Conservation (phyloP, 1,140 invertebrate species). For the Hyles euphorbiae region DNA sequence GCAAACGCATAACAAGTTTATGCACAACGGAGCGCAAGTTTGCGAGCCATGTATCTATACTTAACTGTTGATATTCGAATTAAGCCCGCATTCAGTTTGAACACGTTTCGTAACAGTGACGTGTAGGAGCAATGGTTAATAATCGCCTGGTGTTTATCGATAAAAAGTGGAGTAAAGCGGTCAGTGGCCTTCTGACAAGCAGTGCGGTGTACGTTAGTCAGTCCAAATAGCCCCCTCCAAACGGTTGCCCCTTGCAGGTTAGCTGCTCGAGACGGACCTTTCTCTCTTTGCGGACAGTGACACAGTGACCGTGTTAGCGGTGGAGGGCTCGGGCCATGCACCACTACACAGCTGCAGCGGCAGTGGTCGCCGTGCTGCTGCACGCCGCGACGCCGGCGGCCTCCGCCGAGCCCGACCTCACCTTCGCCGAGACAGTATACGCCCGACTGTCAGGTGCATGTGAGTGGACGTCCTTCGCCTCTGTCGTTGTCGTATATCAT, state of each 20-base stretch:
- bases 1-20: too few species aligned
- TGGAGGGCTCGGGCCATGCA: conserved; percentile 54
- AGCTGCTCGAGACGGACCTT: conserved; percentile 45
- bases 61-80: too few species aligned
- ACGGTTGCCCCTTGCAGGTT: conserved; percentile 30
- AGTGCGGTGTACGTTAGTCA: conserved; percentile 37
- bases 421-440: conserved; percentile 62
- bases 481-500: conserved; percentile 5
- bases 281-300: conserved; percentile 63
- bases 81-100: too few species aligned
- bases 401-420: conserved; percentile 36
- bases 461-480: conserved; percentile 47
- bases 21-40: too few species aligned
- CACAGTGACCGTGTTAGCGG: conserved; percentile 62
- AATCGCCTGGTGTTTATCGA: conserved; percentile 1
- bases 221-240: conserved; percentile 55
- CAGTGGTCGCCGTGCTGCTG: conserved; percentile 33
- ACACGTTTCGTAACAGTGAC: too few species aligned
- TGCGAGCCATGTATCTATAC: too few species aligned
- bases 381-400: conserved; percentile 18
- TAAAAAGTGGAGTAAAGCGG: conserved; percentile 24
- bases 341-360: conserved; percentile 32
- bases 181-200: conserved; percentile 40
- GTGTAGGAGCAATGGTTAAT: too few species aligned
- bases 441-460: conserved; percentile 61